Evolutionary conservation across 2,797 vertebrate species (phyloP), one percentile per base, ranked within the genome.

Genomic region (Anguilla marmorata): DNA sequence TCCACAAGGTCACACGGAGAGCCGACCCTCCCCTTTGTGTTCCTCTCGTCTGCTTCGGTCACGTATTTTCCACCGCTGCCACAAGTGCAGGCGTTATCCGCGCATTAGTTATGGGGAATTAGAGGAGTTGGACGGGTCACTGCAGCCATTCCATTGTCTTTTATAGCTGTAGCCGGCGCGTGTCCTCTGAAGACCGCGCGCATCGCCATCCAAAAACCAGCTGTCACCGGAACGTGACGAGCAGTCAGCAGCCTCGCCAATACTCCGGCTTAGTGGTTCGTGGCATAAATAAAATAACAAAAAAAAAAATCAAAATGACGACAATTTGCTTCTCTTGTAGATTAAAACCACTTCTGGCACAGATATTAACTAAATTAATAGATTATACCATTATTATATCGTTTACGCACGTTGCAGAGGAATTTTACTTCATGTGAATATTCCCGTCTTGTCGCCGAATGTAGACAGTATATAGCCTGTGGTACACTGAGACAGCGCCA

Each of bases 61-160:
- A 90, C 92, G 88, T 88, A 89, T 72, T 3, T 86, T 87, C 21
- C 88, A 86, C 88, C 76, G 24, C 88, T 54, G 89, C 66, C 85
- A 50, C 63, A 79, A 33, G 90, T 89, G 86, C 88, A 87, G 0
- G 0, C 74, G 0, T 87, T 88, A 89, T 87, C 87, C 91, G 87
- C 87, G 82, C 80, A 86, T 91, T 56, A 87, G 86, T 87, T 85
- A 86, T 33, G 83, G 85, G 89, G 89, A 86, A 91, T 89, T 90
- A 88, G 87, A 88, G 84, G 89, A 86, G 87, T 56, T 90, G 87
- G 82, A 91, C 92, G 89, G 69, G 91, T 92, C 90, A 88, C 45
- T 89, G 91, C 90, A 90, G 88, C 91, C 82, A 89, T 92, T 90
- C 92, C 89, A 89, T 93, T 91, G 93, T 89, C 89, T 93, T 90